phyloP scores from a whole-genome alignment of 2,888 invertebrate species.

The Melieria crassipennis region DNA sequence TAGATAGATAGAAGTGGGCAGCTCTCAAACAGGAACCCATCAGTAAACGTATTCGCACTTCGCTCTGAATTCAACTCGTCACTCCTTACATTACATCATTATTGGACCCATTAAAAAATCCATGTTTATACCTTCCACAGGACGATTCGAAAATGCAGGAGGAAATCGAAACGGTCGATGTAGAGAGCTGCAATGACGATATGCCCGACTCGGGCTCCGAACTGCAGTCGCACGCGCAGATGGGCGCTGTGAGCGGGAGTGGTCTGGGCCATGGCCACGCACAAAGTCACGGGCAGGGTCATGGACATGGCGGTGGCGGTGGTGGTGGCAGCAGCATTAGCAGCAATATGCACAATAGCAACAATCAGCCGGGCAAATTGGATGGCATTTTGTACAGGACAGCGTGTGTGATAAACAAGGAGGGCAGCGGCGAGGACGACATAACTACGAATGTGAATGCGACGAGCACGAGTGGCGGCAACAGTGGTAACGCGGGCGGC shows the following conservation, averaged over 20 bases:
- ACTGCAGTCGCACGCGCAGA: slow-evolving; percentile 41
- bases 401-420: slow-evolving; percentile 63
- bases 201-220: slow-evolving; percentile 65
- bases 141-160: slow-evolving; percentile 64
- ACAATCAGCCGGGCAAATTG: slow-evolving; percentile 59
- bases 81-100: too few relatives aligned
- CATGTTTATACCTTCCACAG: slow-evolving; percentile 31
- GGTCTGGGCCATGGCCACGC: slow-evolving; percentile 43
- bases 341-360: slow-evolving; percentile 57
- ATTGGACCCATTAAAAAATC: too few relatives aligned
- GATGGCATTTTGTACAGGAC: slow-evolving; percentile 64
- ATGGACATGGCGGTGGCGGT: slow-evolving; percentile 35
- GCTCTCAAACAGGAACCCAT: too few relatives aligned
- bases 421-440: slow-evolving; percentile 59
- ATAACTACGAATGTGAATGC: slow-evolving; percentile 52
- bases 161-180: slow-evolving; percentile 77
- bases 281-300: slow-evolving; percentile 36
- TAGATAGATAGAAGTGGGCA: too few relatives aligned
- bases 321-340: slow-evolving; percentile 40
- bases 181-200: slow-evolving; percentile 69
- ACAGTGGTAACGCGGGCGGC: slow-evolving; percentile 40
- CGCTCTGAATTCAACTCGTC: too few relatives aligned
- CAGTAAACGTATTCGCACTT: too few relatives aligned
- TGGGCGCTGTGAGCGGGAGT: slow-evolving; percentile 43
- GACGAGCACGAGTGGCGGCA: slow-evolving; percentile 48